A percentile compares a stretch with the other conserved stretches of the same genome.
phyloP scores from a whole-genome alignment of 2,888 invertebrate genomes.

The Conus canariensis region DNA sequence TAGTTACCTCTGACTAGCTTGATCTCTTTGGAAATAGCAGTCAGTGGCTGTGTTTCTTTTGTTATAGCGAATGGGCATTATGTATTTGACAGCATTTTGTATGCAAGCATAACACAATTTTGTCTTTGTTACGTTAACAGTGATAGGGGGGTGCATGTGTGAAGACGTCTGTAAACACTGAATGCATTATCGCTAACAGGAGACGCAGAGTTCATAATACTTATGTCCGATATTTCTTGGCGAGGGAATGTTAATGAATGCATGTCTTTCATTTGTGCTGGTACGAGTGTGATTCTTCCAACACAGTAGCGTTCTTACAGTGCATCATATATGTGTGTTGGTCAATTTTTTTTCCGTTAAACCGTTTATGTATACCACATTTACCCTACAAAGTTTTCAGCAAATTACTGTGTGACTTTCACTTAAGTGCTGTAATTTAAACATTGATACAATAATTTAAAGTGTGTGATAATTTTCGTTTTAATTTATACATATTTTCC shows the following conservation, averaged over 20 bases:
- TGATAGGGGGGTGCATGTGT: no score
- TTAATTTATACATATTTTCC: conserved; percentile 4
- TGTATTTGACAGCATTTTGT: no score
- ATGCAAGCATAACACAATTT: no score
- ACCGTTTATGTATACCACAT: not conserved
- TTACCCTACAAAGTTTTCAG: not conserved
- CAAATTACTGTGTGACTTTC: not conserved
- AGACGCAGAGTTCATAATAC: no score
- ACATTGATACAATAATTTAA: conserved; percentile 8
- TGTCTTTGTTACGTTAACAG: no score
- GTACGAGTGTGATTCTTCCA: not conserved
- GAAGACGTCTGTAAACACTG: no score
- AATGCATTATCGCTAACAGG: no score
- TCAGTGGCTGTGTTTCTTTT: no score
- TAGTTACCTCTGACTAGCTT: no score
- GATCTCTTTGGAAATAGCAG: no score
- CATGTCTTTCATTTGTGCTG: not conserved
- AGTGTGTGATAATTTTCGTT: not conserved
- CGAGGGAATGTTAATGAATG: not conserved
- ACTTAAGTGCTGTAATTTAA: not conserved
- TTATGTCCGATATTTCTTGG: no score
- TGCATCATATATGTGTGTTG: not conserved
- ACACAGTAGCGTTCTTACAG: not conserved
- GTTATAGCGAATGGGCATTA: no score
- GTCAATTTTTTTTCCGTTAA: not conserved